Percentiles rank a stretch among this genome's conserved stretches.
Evolutionary conservation across 2,888 invertebrate genomes (phyloP).

Genomic region (Muschampia staudingeri): DNA sequence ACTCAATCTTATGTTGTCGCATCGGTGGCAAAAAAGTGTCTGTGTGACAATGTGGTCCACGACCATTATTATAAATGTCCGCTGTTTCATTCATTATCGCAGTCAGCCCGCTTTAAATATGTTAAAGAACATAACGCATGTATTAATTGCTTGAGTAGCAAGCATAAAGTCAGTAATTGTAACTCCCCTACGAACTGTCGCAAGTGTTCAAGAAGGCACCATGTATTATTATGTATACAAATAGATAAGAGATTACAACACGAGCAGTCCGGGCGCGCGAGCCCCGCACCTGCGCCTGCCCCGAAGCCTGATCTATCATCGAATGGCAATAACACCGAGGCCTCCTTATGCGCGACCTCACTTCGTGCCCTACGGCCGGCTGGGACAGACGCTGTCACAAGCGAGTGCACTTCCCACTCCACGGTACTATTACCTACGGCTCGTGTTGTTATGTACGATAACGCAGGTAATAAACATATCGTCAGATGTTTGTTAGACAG

Average conservation of each 20-base stretch:
- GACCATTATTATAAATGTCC: constrained; percentile 7
- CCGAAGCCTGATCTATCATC: not conserved
- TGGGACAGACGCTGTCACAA: not conserved
- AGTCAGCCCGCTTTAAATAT: not conserved
- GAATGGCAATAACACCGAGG: not conserved
- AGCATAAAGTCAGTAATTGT: not conserved
- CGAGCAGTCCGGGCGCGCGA: not conserved
- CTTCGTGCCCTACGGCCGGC: not conserved
- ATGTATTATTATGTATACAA: not conserved
- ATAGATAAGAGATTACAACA: not conserved
- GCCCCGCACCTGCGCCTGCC: not conserved
- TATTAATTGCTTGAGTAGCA: not conserved
- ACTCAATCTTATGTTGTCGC: not conserved
- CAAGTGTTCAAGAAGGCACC: not conserved
- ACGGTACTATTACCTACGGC: not conserved
- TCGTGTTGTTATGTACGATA: not conserved
- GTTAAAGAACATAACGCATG: constrained; percentile 10
- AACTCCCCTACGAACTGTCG: not conserved
- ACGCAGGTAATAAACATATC: not conserved
- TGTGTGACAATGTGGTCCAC: constrained; percentile 4
- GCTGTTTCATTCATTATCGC: not conserved
- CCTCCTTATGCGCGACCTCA: not conserved
- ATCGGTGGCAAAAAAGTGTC: not conserved
- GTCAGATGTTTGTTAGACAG: not conserved
- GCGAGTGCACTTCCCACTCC: not conserved